Conservation (phyloP, 2,888 invertebrate genomes). For the Dynastes maya region DNA sequence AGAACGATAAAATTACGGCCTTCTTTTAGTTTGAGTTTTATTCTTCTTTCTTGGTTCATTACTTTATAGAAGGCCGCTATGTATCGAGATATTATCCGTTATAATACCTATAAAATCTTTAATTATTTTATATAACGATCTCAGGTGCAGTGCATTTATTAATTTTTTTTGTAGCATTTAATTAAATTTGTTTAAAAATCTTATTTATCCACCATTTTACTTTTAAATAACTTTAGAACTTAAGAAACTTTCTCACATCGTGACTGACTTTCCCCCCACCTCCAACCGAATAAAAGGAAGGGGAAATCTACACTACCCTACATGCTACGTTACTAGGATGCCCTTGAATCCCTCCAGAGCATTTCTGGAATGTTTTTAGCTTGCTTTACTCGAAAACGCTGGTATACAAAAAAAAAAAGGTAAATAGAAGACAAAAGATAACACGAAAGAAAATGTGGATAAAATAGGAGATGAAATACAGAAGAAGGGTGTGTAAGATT, state of each 20-base stretch:
- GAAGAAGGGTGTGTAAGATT: not conserved
- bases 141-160: constrained; percentile 56
- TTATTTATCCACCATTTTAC: not conserved
- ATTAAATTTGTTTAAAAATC: too few species aligned
- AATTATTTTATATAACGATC: constrained; percentile 47
- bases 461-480: constrained; percentile 6
- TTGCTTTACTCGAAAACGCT: constrained; percentile 53
- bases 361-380: constrained; percentile 70
- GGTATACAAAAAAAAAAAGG: constrained; percentile 60
- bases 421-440: constrained; percentile 42
- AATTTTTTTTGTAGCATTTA: constrained; percentile 41
- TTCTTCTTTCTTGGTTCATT: constrained; percentile 1
- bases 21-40: constrained; percentile 31
- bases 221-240: too few species aligned
- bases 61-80: constrained; percentile 5
- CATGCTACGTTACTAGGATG: constrained; percentile 64
- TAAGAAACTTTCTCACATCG: too few species aligned
- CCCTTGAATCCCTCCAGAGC: constrained; percentile 72
- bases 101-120: constrained; percentile 52
- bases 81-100: constrained; percentile 6
- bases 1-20: constrained; percentile 63
- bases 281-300: too few species aligned
- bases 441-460: constrained; percentile 19
- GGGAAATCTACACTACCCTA: constrained; percentile 61
- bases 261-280: not conserved